These are phyloP conservation scores for Agrochola lychnidis DNA, from an alignment of 2,888 invertebrate genomes.

Conservation along the genomic window DNA sequence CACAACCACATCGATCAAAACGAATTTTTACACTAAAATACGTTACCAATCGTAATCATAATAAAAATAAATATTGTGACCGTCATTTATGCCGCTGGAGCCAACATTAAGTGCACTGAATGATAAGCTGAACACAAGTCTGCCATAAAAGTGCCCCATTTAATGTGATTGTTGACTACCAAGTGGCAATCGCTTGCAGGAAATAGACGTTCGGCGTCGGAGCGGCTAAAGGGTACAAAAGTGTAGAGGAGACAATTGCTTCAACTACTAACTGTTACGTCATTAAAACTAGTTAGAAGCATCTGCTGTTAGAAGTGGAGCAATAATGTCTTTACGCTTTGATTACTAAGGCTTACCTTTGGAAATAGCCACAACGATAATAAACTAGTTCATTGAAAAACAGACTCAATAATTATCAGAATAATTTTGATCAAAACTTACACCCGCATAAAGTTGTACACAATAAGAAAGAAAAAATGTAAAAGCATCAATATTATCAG, in stretches of 20 bases:
- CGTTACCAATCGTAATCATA: slow-evolving; percentile 50
- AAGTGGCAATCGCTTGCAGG: slow-evolving; percentile 78
- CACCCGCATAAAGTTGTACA: neutral
- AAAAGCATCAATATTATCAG: slow-evolving; percentile 37
- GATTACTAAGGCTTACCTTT: neutral
- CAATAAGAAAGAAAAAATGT: neutral
- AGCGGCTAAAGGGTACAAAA: slow-evolving; percentile 50
- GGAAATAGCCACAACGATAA: neutral
- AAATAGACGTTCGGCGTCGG: slow-evolving; percentile 70
- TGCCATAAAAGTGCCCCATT: slow-evolving; percentile 64
- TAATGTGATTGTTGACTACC: slow-evolving; percentile 75
- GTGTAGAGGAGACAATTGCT: slow-evolving; percentile 36
- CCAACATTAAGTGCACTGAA: slow-evolving; percentile 54
- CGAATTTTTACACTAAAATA: slow-evolving; percentile 19
- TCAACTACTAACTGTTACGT: slow-evolving; percentile 8
- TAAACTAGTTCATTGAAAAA: neutral
- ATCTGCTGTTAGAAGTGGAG: neutral
- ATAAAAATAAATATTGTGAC: slow-evolving; percentile 52
- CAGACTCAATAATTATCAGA: neutral
- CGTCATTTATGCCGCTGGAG: slow-evolving; percentile 35
- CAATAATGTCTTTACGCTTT: neutral
- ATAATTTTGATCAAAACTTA: slow-evolving; percentile 6
- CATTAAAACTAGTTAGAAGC: neutral
- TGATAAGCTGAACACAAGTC: slow-evolving; percentile 58
- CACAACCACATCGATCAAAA: slow-evolving; percentile 5